These are phyloP conservation scores for Leucopsar rothschildi DNA, from an alignment of 2,113 vertebrate genomes.

Conservation along the genomic window DNA sequence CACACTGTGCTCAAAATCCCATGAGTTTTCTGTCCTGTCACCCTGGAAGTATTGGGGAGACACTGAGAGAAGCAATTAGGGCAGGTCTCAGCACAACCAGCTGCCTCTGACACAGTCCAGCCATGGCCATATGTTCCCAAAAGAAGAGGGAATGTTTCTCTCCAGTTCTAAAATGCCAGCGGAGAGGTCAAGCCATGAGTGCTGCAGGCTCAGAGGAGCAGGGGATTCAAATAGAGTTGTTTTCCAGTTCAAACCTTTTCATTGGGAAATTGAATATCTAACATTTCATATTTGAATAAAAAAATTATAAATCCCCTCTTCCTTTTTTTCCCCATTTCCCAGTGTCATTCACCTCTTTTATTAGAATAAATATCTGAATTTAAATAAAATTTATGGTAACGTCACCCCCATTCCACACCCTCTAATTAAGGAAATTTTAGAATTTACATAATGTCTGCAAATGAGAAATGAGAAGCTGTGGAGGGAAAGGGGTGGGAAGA, in stretches of 20 bases:
- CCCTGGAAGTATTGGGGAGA: neutral
- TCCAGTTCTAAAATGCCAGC: neutral
- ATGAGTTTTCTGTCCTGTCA: neutral
- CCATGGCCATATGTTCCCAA: neutral
- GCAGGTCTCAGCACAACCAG: neutral
- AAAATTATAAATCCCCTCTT: neutral
- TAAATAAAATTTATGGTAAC: neutral
- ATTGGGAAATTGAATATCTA: neutral
- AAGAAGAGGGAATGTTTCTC: neutral
- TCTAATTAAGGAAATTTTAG: neutral
- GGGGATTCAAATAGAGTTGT: neutral
- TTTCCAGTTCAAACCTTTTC: neutral
- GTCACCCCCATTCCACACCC: too few relatives aligned
- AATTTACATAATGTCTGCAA: neutral
- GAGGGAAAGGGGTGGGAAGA: neutral
- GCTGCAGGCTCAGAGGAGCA: neutral
- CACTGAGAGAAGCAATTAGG: neutral
- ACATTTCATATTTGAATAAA: neutral
- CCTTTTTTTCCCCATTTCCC: neutral
- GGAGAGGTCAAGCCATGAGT: neutral
- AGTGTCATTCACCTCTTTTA: neutral
- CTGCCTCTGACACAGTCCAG: neutral
- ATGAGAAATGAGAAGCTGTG: neutral
- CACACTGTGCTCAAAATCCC: neutral
- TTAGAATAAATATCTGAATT: neutral